Percentiles rank a stretch among this genome's conserved stretches.
phyloP scores from a whole-genome alignment of 2,113 vertebrate genomes.

The Zosterops hypoxanthus region DNA sequence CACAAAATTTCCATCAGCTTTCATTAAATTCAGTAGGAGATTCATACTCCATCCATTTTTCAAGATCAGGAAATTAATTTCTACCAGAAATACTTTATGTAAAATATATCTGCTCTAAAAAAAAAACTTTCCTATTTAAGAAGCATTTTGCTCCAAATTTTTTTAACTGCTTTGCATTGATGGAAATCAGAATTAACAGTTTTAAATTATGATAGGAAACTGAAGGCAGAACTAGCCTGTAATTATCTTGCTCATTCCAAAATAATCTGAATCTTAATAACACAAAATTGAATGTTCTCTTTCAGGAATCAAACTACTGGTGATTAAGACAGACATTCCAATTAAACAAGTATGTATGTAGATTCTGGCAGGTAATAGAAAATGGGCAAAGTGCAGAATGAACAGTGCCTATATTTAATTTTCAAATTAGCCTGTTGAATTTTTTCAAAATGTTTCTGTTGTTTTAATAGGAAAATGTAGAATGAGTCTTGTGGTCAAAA shows the following conservation, averaged over 20 bases:
- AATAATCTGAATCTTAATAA: constrained; percentile 10
- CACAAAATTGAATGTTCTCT: not conserved
- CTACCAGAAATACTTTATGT: not conserved
- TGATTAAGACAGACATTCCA: not conserved
- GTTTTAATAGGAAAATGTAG: not conserved
- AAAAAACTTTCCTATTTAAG: not conserved
- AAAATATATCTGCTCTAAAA: not conserved
- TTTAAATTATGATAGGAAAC: not conserved
- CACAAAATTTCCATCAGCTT: not conserved
- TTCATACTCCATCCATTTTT: not conserved
- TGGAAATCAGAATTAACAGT: not conserved
- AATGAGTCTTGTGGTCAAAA: not conserved
- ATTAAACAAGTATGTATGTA: not conserved
- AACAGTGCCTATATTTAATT: not conserved
- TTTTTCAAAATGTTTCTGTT: not conserved
- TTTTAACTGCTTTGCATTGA: not conserved
- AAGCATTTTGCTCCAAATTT: not conserved
- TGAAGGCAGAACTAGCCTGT: not conserved
- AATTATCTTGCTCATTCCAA: constrained; percentile 15
- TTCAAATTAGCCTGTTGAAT: constrained; percentile 19
- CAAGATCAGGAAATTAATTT: not conserved
- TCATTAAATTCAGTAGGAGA: not conserved
- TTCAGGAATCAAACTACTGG: constrained; percentile 3
- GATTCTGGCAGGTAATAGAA: not conserved
- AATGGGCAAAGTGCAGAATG: not conserved